Percentiles rank a stretch among this genome's conserved stretches.
Conservation (phyloP, 2,113 vertebrate species). For the Aspidoscelis tigris region DNA sequence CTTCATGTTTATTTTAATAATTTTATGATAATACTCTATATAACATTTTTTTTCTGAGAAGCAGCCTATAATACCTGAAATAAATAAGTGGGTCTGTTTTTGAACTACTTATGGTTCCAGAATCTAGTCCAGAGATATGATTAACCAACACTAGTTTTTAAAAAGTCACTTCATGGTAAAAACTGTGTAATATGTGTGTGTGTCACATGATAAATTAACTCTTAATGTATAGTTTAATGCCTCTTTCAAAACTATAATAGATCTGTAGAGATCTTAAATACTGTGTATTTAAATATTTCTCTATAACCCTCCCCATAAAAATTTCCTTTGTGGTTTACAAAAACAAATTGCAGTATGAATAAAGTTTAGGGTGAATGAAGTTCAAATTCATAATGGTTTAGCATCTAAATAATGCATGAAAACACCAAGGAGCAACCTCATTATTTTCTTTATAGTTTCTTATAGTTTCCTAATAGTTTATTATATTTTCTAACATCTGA, state of each 20-base stretch:
- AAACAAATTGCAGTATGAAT: too few species aligned
- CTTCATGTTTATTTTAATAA: not conserved
- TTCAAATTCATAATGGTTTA: rapidly evolving
- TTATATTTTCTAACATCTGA: too few species aligned
- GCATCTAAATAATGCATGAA: rapidly evolving
- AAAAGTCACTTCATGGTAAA: not conserved
- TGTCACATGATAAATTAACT: too few species aligned
- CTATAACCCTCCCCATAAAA: too few species aligned
- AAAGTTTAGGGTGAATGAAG: rapidly evolving
- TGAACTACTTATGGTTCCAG: not conserved
- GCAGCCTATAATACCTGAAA: not conserved
- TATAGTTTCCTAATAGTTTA: too few species aligned
- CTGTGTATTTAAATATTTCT: too few species aligned
- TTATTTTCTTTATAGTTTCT: too few species aligned
- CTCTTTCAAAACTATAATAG: too few species aligned
- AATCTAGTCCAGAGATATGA: rapidly evolving
- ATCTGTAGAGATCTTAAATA: too few species aligned
- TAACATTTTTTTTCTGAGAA: not conserved
- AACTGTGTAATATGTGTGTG: rapidly evolving
- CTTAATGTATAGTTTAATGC: too few species aligned
- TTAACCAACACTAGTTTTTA: not conserved
- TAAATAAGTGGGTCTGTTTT: not conserved
- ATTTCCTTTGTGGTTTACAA: too few species aligned
- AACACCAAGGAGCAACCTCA: rapidly evolving
- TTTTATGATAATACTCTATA: not conserved